Percentiles rank a stretch among this genome's conserved stretches.
Evolutionary conservation across 1,140 invertebrate species (phyloP).

Genomic region (Drosophila oshimai): DNA sequence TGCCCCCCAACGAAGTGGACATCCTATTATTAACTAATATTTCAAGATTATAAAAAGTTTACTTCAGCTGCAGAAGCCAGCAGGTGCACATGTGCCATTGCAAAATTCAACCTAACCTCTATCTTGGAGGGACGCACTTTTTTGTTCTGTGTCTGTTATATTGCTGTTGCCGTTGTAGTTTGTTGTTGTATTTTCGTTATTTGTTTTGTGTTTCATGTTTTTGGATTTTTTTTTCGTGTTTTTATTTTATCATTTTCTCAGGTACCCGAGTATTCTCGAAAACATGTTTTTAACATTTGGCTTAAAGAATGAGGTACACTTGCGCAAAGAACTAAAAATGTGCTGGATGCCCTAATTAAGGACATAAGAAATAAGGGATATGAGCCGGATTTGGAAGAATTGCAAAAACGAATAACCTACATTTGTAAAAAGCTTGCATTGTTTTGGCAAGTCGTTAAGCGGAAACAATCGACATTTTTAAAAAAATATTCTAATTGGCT

Average conservation of each 20-base stretch:
- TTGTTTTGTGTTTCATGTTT: neutral
- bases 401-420: slow-evolving; percentile 3
- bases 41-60: neutral
- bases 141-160: too few relatives aligned
- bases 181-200: neutral
- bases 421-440: slow-evolving; percentile 12
- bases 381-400: slow-evolving; percentile 8
- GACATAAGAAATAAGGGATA: slow-evolving; percentile 5
- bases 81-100: neutral
- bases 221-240: slow-evolving; percentile 1
- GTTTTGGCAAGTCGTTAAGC: slow-evolving; percentile 3
- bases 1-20: neutral
- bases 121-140: neutral
- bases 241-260: slow-evolving; percentile 2
- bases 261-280: slow-evolving; percentile 15
- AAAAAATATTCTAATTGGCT: too few relatives aligned
- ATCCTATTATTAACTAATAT: too few relatives aligned
- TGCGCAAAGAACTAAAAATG: slow-evolving; percentile 9
- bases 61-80: neutral
- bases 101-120: neutral
- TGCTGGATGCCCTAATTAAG: slow-evolving; percentile 1
- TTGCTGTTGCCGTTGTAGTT: neutral
- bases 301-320: slow-evolving; percentile 3
- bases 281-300: slow-evolving; percentile 13
- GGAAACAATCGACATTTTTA: neutral